Conservation (phyloP, 2,113 vertebrate species). For the Salvelinus sp. region DNA sequence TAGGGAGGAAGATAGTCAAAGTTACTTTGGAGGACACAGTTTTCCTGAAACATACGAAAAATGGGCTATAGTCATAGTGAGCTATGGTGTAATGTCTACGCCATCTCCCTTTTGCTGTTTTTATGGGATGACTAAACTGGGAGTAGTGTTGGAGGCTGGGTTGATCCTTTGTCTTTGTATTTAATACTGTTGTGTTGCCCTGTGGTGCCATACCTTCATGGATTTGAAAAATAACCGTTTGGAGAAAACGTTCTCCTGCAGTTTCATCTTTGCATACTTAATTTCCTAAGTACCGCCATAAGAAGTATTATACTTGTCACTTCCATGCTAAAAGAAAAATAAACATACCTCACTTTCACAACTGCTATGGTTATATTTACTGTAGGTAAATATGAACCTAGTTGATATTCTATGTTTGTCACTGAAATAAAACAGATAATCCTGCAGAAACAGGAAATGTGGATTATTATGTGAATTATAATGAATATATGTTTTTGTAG, state of each 20-base stretch:
- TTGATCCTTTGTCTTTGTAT: neutral
- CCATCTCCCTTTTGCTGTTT: too few relatives aligned
- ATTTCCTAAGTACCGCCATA: neutral
- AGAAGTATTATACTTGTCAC: neutral
- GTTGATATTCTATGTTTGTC: too few relatives aligned
- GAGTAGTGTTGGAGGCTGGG: neutral
- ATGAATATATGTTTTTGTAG: too few relatives aligned
- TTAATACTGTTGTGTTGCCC: neutral
- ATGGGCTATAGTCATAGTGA: neutral
- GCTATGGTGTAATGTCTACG: neutral
- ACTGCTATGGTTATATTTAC: neutral
- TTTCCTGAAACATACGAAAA: neutral
- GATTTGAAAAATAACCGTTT: neutral
- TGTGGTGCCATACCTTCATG: neutral
- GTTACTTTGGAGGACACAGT: neutral
- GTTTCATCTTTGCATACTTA: neutral
- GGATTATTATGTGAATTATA: too few relatives aligned
- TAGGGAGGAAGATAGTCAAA: neutral
- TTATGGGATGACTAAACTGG: neutral
- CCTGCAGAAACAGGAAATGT: too few relatives aligned
- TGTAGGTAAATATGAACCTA: neutral
- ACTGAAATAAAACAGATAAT: too few relatives aligned
- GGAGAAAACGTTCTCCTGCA: neutral
- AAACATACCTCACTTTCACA: neutral
- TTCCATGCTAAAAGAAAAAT: neutral